Base-by-base conservation (phyloP, 2,888 invertebrate species). In the Drosophila kambysellisi region DNA sequence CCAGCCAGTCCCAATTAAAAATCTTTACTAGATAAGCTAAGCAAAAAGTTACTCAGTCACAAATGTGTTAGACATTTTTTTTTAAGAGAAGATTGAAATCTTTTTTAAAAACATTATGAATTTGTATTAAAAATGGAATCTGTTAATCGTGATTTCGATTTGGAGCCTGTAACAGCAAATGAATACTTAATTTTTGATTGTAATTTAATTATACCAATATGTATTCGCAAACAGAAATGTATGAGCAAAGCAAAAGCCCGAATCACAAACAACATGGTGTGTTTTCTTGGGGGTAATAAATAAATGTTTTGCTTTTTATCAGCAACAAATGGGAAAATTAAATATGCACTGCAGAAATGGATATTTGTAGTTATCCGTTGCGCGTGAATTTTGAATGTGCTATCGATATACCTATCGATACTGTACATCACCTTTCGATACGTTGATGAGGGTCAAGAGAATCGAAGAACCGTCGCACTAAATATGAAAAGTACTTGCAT, bases 1-100 rank as follows among this genome's bases (percentile, higher is more conserved):
- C 81, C 82, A 88, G 84, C 77, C 83, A 83, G 76, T 82, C 87
- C 87, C 82, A 90, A 88, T 89, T 87, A 74, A 88, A 89, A 57
- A 77, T 81, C 68, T 83, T 82, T 82, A 80, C 76, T 87, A 86
- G 48, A 75, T 89, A 89, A 89, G 89, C 77, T 80, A 87, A 74
- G 70, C 72, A n/a, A 71, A 84, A 65, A 62, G 65, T 68, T 75
- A 77, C 70, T 57, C 74, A 67, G 78, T 76, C 88, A 79, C 86
- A 86, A 80, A 73, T 62, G 80, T 75, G 76, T 60, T 74, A 62
- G 52, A 58, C 68, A 69, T 71, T 78, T 74, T 56, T 74, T 68
- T 30, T 37, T 54, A 51, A 59, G 11, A 33, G 20, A 32, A 59
- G 60, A 46, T 30, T 39, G 29, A 59, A 86, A 70, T 69, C 78